Percentiles rank a stretch among this genome's conserved stretches.
Evolutionary conservation across 2,888 invertebrate species (phyloP).

Genomic region (Thereva unica): DNA sequence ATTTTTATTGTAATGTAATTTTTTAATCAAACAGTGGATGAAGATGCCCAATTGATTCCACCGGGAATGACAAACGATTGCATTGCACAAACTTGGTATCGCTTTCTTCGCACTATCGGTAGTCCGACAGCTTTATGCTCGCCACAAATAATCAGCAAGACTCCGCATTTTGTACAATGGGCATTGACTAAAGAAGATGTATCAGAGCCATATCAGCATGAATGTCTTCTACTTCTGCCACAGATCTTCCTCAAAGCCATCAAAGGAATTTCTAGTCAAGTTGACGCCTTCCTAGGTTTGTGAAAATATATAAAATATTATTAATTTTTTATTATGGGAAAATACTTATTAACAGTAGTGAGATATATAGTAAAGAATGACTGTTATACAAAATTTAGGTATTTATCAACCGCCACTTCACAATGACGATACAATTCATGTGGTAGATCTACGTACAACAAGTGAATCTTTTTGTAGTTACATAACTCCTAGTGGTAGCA

Average conservation of each 20-base stretch:
- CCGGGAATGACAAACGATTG: conserved; percentile 85
- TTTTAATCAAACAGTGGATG: conserved; percentile 67
- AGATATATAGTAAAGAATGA: conserved; percentile 3
- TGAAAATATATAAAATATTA: neutral
- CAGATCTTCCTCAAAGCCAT: conserved; percentile 92
- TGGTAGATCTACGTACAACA: conserved; percentile 55
- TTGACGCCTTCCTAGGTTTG: conserved; percentile 93
- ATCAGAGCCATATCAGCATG: conserved; percentile 89
- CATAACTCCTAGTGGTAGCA: conserved; percentile 40
- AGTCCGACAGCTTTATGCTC: conserved; percentile 92
- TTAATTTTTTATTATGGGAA: too few species aligned
- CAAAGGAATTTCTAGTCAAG: conserved; percentile 88
- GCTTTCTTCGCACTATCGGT: conserved; percentile 90
- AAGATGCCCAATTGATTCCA: conserved; percentile 82
- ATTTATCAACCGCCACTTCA: conserved; percentile 53
- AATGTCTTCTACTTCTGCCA: conserved; percentile 80
- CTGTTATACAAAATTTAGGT: conserved; percentile 46
- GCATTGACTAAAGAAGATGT: conserved; percentile 78
- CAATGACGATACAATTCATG: conserved; percentile 52
- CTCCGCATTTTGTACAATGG: conserved; percentile 72
- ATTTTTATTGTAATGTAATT: neutral
- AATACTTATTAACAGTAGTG: too few species aligned
- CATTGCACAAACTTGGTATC: conserved; percentile 94
- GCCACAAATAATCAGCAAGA: conserved; percentile 74
- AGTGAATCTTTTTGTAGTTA: conserved; percentile 34